Conservation (phyloP, 2,797 vertebrate genomes). For the Fistularia commersonii region DNA sequence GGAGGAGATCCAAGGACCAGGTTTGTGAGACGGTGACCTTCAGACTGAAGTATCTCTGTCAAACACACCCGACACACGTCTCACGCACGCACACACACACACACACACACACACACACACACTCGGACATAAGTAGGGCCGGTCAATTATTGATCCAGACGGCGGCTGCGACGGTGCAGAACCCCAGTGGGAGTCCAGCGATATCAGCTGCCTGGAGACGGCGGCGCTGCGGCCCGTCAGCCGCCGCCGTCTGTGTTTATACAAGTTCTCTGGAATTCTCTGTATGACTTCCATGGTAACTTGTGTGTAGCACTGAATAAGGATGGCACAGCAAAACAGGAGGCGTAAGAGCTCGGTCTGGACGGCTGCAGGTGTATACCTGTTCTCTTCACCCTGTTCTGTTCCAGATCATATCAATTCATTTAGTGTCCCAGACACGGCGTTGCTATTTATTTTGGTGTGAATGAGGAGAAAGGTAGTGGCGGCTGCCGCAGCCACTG, state of each 20-base stretch:
- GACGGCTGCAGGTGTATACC: constrained; percentile 52
- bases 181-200: constrained; percentile 8
- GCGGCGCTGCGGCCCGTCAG: constrained; percentile 30
- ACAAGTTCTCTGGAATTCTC: constrained; percentile 49
- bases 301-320: constrained; percentile 33
- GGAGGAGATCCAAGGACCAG: too few species aligned
- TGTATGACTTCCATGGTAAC: constrained; percentile 45
- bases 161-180: not conserved
- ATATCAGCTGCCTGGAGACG: constrained; percentile 48
- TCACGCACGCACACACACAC: not conserved
- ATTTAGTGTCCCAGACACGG: constrained; percentile 71
- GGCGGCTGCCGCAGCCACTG: constrained; percentile 48
- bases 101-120: not conserved
- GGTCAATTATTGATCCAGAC: constrained; percentile 3
- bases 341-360: constrained; percentile 6
- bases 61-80: too few species aligned
- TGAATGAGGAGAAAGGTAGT: constrained; percentile 39
- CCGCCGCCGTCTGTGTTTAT: constrained; percentile 44
- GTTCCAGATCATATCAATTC: constrained; percentile 63
- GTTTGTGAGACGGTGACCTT: too few species aligned
- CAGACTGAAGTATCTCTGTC: too few species aligned
- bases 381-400: constrained; percentile 39
- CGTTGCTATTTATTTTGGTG: constrained; percentile 71
- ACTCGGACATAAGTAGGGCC: not conserved
- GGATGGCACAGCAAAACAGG: constrained; percentile 29